These are phyloP conservation scores for Helicorthomorpha holstii DNA, from an alignment of 1,140 invertebrate species.

Conservation along the genomic window DNA sequence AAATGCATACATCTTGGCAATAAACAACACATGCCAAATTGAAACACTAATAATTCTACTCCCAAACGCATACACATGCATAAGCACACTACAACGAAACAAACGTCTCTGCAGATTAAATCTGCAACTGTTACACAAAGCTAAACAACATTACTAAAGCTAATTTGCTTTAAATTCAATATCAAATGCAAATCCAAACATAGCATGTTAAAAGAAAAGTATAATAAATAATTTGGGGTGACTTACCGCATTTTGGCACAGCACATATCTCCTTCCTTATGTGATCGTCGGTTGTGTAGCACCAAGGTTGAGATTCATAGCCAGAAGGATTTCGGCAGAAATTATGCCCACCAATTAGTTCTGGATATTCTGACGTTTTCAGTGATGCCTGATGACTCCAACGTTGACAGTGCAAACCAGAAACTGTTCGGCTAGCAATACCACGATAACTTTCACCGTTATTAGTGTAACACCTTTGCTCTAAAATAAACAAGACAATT, in stretches of 20 bases:
- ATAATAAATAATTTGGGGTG: too few species aligned
- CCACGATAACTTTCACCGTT: conserved; percentile 66
- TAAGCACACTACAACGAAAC: too few species aligned
- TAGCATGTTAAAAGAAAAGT: too few species aligned
- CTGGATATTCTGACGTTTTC: conserved; percentile 54
- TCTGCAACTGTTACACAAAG: too few species aligned
- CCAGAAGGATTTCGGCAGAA: conserved; percentile 84
- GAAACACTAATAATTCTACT: too few species aligned
- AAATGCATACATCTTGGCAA: too few species aligned
- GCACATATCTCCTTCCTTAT: conserved; percentile 52
- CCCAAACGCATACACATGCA: too few species aligned
- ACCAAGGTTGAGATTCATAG: conserved; percentile 68
- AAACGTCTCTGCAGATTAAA: too few species aligned
- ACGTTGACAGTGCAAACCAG: conserved; percentile 53
- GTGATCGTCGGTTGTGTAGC: conserved; percentile 39
- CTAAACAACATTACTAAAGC: too few species aligned
- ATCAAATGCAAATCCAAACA: too few species aligned
- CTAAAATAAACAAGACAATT: conserved; percentile 13
- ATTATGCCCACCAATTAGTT: conserved; percentile 68
- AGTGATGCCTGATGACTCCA: conserved; percentile 62
- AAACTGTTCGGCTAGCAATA: conserved; percentile 45
- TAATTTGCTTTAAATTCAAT: too few species aligned
- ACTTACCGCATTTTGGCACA: conserved; percentile 61
- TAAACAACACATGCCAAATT: too few species aligned
- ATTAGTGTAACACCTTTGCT: conserved; percentile 66